Evolutionary conservation across 2,888 invertebrate genomes (phyloP), one percentile per base, ranked within the genome.

Genomic region (Unio delphinus): DNA sequence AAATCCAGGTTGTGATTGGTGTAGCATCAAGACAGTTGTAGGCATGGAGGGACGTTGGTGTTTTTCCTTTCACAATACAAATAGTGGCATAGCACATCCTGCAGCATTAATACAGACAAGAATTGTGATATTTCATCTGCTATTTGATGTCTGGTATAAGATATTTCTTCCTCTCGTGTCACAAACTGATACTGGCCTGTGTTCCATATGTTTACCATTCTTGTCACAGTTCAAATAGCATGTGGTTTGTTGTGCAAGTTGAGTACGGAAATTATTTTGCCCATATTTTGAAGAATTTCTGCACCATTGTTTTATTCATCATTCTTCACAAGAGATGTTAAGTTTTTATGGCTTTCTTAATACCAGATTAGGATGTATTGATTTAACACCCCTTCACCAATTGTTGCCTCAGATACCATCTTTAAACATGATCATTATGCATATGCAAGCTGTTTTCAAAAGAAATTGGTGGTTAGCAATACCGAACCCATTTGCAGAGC

Each of bases 41-140:
- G 1, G 70, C 74, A 45, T 77, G 74, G 18, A 80, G 45, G 3
- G 73, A 72, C 55, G 61, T 68, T 8, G 65, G 8, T 11, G 76
- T 76, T 68, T 80, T 80, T 15, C 80, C 80, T 63, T 81, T 81
- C 2, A 75, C 79, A 18, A 80, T 68, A 26, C 79, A 70, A 55
- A 80, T 69, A 23, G 75, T 20, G 70, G 58, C 69, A 72, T 75
- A 34, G 34, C 34, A 34, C 5, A 34, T 34, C 34, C 34, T 34
- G 8, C 34, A 34, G 64, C 56, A 55, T 64, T 64, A 8, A 64
- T 30, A 64, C 64, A 55, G 20, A 56, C 64, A 20, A 64, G 56
- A 11, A 64, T 56, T 5, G 64, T 55, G 8, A 20, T 20, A 26
- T 26, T 55, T n/a, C 56, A 20, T 20, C 30, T 23, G 2, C 18